Evolutionary conservation across 2,888 invertebrate species (phyloP), one percentile per base, ranked within the genome.

Genomic region (Drosophila hamatofila): DNA sequence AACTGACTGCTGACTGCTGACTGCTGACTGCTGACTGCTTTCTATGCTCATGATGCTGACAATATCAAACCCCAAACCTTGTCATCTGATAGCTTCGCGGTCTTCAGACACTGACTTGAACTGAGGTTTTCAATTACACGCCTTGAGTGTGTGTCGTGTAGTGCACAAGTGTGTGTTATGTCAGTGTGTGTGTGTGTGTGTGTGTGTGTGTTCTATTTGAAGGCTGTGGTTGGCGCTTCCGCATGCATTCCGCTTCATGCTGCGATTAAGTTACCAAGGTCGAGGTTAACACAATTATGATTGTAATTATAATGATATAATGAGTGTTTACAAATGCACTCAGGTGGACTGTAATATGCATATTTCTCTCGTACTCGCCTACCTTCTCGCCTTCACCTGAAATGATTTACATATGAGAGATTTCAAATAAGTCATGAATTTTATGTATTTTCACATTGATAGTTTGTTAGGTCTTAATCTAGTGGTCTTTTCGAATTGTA

Each of bases 201-300:
- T 23, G 9, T 33, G 14, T 39, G 30, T 55, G 18, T 44, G 12
- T 46, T 27, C 16, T 12, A 14, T 23, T 33, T 48, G 61, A 70
- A 71, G 70, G 69, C 62, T 79, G 79, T 42, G 79, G 88, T 69
- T 56, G 56, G 42, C 63, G 68, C 67, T 88, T 78, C 80, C 80
- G 78, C 78, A 64, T 78, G 74, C 77, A 63, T 46, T 75, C 60
- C 62, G 69, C 70, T 82, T 88, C 81, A 88, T 81, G 88, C 88
- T 55, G 67, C 78, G 75, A 82, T 88, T 89, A 85, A 78, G 56
- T 90, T 88, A 89, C 88, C 83, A 88, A 88, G 89, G 88, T 72
- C 85, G 81, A 78, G 81, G 72, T 41, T n/a, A 27, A 37, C 25
- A 57, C 6, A n/a, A 66, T 37, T 44, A 37, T 23, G 1, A 21